These are phyloP conservation scores for Urocynchramus pylzowi DNA, from an alignment of 2,113 vertebrate genomes.

Conservation along the genomic window DNA sequence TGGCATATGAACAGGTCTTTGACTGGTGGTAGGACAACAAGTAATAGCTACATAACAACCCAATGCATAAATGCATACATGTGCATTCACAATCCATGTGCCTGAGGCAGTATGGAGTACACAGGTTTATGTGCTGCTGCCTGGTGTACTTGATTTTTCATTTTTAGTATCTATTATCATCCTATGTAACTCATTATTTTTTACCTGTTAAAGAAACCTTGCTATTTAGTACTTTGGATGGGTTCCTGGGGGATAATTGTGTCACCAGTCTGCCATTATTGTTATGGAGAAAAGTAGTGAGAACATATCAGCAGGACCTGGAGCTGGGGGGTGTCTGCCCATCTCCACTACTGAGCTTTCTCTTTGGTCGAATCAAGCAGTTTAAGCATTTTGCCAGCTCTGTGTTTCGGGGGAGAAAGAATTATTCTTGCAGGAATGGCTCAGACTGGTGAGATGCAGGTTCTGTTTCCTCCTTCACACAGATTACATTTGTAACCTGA, in stretches of 20 bases:
- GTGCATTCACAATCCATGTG: not conserved
- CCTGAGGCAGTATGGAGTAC: not conserved
- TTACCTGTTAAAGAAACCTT: conserved; percentile 36
- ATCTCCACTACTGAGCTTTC: not conserved
- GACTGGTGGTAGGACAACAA: not conserved
- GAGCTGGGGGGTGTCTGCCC: not conserved
- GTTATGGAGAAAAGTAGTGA: not conserved
- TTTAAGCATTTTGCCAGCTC: conserved; percentile 2
- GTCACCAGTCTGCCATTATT: not conserved
- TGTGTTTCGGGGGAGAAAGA: not conserved
- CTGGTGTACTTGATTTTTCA: not conserved
- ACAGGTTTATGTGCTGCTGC: not conserved
- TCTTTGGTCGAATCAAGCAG: not conserved
- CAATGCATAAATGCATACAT: not conserved
- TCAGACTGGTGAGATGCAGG: not conserved
- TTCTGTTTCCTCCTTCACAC: conserved; percentile 11
- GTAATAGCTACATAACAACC: not conserved
- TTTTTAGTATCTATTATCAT: not conserved
- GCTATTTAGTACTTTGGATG: not conserved
- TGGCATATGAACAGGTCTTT: not conserved
- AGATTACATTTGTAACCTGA: conserved; percentile 55
- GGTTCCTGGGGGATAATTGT: not conserved
- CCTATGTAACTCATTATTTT: not conserved
- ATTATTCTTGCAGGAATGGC: not conserved
- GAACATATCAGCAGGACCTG: not conserved